phyloP scores from a whole-genome alignment of 2,888 invertebrate species.

The Mycogona germanica region DNA sequence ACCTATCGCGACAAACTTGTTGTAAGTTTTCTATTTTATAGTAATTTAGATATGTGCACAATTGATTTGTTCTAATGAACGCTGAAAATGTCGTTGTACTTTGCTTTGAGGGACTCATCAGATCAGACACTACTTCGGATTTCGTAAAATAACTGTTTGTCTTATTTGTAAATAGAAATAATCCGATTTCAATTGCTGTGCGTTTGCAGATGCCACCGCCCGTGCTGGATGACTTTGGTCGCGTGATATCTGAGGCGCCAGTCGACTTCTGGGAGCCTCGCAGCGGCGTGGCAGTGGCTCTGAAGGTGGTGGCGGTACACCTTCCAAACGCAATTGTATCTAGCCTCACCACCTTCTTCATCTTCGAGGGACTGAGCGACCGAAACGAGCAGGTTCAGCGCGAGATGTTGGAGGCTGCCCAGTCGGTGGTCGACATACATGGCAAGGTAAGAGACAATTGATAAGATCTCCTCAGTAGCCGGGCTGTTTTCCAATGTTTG shows the following conservation, averaged over 20 bases:
- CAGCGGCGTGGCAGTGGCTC: constrained; percentile 72
- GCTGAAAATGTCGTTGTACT: background rate
- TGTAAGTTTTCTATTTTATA: constrained; percentile 40
- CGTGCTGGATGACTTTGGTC: constrained; percentile 79
- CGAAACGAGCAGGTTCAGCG: constrained; percentile 65
- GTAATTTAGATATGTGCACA: too few relatives aligned
- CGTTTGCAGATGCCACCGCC: constrained; percentile 57
- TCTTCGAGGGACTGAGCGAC: constrained; percentile 75
- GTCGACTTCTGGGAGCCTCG: constrained; percentile 85
- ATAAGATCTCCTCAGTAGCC: too few relatives aligned
- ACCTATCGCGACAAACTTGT: constrained; percentile 63
- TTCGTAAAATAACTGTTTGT: background rate
- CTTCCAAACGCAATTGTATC: constrained; percentile 54
- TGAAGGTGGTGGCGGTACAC: constrained; percentile 64
- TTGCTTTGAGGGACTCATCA: too few relatives aligned
- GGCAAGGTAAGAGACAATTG: constrained; percentile 55
- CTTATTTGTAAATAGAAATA: background rate
- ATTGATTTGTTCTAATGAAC: background rate
- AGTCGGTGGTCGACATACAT: constrained; percentile 79
- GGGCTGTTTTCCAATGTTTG: too few relatives aligned
- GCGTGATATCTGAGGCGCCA: constrained; percentile 61
- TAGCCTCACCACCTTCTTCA: constrained; percentile 60
- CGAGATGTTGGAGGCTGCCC: constrained; percentile 88
- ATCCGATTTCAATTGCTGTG: background rate
- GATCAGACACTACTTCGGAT: too few relatives aligned